Percentiles rank a stretch among this genome's conserved stretches.
These are phyloP conservation scores for Barnardius zonarius DNA, from an alignment of 2,113 vertebrate species.

Conservation along the genomic window DNA sequence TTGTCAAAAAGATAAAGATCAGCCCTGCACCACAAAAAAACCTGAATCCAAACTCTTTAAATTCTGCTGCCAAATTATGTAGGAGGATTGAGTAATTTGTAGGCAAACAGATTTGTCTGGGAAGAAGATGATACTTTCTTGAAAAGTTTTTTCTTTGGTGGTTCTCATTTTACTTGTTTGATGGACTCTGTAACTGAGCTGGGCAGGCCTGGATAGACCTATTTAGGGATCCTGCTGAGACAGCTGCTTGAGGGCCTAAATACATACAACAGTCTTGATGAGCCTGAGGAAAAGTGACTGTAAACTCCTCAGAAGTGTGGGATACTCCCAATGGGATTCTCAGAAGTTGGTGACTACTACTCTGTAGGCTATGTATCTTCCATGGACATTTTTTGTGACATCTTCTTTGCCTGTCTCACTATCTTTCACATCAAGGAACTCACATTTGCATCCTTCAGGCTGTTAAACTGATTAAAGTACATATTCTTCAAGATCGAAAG, in stretches of 20 bases:
- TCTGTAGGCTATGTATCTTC: neutral
- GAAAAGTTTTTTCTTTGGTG: neutral
- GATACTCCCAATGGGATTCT: neutral
- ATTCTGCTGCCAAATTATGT: neutral
- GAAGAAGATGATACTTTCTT: neutral
- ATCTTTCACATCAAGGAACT: neutral
- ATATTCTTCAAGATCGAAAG: constrained; percentile 19
- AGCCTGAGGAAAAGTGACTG: neutral
- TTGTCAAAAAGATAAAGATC: neutral
- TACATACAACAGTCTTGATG: neutral
- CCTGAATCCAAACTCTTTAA: neutral
- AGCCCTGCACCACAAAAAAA: neutral
- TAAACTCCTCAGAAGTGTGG: neutral
- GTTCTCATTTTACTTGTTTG: neutral
- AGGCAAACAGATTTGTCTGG: neutral
- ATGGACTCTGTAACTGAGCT: neutral
- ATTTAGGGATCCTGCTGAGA: neutral
- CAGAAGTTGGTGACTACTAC: neutral
- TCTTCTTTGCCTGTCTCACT: neutral
- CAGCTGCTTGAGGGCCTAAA: neutral
- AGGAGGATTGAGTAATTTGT: constrained; percentile 10
- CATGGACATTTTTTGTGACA: neutral
- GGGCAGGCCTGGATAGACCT: neutral
- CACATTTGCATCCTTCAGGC: constrained; percentile 1
- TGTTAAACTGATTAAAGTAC: constrained; percentile 48